A percentile compares a stretch with the other conserved stretches of the same genome.
Evolutionary conservation across 2,113 vertebrate species (phyloP).

Genomic region (Himantopus leucocephalus): DNA sequence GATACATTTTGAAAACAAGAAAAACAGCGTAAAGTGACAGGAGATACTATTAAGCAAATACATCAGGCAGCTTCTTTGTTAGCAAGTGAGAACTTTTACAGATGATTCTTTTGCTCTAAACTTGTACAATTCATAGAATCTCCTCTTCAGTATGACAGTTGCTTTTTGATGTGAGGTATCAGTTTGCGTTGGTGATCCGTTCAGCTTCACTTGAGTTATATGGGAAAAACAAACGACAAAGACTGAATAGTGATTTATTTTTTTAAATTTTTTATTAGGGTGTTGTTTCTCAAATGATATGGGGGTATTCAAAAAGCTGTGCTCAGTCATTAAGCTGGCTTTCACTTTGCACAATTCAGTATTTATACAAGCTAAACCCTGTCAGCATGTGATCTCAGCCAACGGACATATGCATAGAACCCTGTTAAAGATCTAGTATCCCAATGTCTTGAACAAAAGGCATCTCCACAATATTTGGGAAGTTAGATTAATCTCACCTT

Average conservation of each 20-base stretch:
- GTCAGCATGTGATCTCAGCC: not conserved
- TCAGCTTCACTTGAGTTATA: not conserved
- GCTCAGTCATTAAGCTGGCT: not conserved
- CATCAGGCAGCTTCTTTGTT: not conserved
- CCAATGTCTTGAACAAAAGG: not conserved
- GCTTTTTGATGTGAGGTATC: not conserved
- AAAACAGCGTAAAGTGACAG: not conserved
- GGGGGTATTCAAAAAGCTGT: not conserved
- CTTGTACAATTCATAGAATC: not conserved
- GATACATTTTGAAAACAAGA: not conserved
- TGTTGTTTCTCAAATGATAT: not conserved
- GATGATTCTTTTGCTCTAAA: not conserved
- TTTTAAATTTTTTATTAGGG: not conserved
- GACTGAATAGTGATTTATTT: not conserved
- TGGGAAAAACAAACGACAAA: not conserved
- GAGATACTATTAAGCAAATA: not conserved
- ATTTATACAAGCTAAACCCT: not conserved
- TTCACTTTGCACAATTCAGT: not conserved
- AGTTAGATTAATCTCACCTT: not conserved
- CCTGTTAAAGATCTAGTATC: not conserved
- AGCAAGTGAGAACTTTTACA: not conserved
- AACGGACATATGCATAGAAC: rapidly evolving
- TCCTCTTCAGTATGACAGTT: not conserved
- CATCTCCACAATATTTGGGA: not conserved
- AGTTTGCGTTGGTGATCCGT: rapidly evolving